phyloP scores from a whole-genome alignment of 2,797 vertebrate species.

The Carapus acus region DNA sequence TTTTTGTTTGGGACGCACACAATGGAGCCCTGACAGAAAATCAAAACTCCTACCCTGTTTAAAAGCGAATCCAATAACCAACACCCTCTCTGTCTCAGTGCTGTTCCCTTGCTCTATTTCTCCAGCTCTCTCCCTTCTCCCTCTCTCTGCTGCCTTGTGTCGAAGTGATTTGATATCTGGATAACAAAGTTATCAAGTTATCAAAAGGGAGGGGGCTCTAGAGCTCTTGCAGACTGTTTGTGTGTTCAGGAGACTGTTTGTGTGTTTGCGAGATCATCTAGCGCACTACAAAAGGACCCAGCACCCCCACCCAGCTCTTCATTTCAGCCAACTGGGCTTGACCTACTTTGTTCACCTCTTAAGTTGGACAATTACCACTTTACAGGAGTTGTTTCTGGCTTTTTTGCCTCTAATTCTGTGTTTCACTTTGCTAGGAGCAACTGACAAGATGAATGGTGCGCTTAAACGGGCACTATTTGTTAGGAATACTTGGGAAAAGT shows the following conservation, averaged over 20 bases:
- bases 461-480: constrained; percentile 51
- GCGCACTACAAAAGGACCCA: constrained; percentile 45
- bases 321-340: constrained; percentile 66
- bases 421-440: constrained; percentile 38
- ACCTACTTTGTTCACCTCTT: constrained; percentile 68
- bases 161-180: no score
- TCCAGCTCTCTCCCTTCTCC: no score
- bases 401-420: constrained; percentile 44
- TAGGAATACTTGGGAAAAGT: constrained; percentile 46
- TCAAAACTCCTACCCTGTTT: no score
- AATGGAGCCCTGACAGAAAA: no score
- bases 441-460: constrained; percentile 40
- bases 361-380: constrained; percentile 66
- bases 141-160: no score
- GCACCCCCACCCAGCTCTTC: constrained; percentile 43
- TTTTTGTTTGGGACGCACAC: no score
- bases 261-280: constrained; percentile 26
- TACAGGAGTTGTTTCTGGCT: constrained; percentile 43
- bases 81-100: no score
- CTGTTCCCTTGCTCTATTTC: no score
- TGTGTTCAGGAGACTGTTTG: constrained; percentile 13
- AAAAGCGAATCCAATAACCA: no score
- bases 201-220: neutral
- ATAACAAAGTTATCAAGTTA: constrained; percentile 11
- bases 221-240: constrained; percentile 17